Conservation (phyloP, 2,888 invertebrate species). For the Pachliopta kotzebuea region DNA sequence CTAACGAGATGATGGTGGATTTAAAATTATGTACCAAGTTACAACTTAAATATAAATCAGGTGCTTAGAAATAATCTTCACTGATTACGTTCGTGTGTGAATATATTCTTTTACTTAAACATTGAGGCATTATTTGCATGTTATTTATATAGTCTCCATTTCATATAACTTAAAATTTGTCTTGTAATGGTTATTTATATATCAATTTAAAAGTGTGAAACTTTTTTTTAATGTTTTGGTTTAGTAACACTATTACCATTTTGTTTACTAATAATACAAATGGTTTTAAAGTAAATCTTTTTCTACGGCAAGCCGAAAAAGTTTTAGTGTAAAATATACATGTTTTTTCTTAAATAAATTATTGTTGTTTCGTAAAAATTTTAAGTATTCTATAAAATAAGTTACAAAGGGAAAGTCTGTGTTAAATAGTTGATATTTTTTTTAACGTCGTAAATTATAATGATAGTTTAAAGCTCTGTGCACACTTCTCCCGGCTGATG, state of each 20-base stretch:
- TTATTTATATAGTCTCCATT: no score
- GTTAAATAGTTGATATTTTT: constrained; percentile 8
- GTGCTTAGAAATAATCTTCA: background rate
- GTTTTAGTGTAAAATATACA: no score
- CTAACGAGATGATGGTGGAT: constrained; percentile 37
- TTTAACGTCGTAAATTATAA: constrained; percentile 29
- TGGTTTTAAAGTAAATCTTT: no score
- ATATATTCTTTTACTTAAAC: background rate
- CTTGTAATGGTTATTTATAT: no score
- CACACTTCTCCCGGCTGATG: constrained; percentile 41
- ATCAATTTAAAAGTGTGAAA: no score
- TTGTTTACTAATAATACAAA: no score
- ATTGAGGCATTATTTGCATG: no score
- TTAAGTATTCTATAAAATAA: background rate
- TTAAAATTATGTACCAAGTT: background rate
- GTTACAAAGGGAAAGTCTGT: background rate
- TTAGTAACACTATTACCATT: no score
- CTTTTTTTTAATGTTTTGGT: no score
- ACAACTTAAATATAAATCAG: background rate
- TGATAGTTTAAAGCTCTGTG: constrained; percentile 30
- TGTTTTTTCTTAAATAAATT: background rate
- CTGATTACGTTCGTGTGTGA: background rate
- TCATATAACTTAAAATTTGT: no score
- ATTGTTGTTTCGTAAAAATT: background rate
- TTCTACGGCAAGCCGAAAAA: no score